Base-by-base conservation (phyloP, 2,797 vertebrate species). In the Typhlichthys subterraneus region DNA sequence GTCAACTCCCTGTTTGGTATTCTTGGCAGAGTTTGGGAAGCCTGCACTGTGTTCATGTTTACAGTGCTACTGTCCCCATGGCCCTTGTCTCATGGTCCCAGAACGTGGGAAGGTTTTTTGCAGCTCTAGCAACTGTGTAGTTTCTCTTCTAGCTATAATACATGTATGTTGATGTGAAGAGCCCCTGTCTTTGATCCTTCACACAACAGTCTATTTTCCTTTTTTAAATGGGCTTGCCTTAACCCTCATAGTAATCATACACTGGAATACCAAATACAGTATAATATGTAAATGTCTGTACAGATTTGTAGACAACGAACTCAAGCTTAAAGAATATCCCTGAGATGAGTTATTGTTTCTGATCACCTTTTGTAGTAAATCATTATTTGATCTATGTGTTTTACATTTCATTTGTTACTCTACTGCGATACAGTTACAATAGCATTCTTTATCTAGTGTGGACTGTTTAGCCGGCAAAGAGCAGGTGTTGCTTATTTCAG, bases 71-170 rank as follows among this genome's bases (percentile, higher is more conserved):
- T 53, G 58, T 85, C 77, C 73, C 70, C 70, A 60, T 65, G 67
- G 60, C 63, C 53, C 53, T 45, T 58, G 69, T 61, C 57, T 74
- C 54, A 55, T 48, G 64, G 63, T 73, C 72, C 4, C 53, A 38
- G 69, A 73, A 84, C 63, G 60, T 88, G 75, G 81, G 77, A 88
- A 85, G 53, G 23, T 57, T 49, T 53, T 49, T 73, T 10, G 8
- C 29, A 17, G 31, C 53, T n/a, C 55, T 4, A 45, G 8, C 14
- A 45, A 33, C 14, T 15, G 12, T 19, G 1, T 42, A 57, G 57
- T 45, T 52, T 29, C 58, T 55, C 29, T 38, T 12, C 48, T 51
- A 19, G 11, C 57, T 29, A 47, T 51, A 31, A 14, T 47, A 17
- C 47, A 2, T 59, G 61, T 70, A 72, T 75, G 65, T 67, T 80